Evolutionary conservation across 2,888 invertebrate species (phyloP).

Genomic region (Drosophila acutilabella): DNA sequence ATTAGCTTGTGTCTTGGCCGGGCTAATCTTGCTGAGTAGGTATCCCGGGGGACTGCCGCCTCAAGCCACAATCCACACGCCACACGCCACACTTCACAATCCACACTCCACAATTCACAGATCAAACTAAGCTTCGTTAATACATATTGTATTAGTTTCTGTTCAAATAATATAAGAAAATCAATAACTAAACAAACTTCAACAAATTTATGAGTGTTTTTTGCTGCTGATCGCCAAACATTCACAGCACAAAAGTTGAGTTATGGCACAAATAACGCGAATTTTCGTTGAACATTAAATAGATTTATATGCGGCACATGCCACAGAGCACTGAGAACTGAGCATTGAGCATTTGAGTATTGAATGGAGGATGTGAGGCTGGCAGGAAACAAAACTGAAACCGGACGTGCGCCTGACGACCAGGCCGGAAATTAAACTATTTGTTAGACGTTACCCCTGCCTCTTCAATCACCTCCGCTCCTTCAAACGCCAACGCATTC

Average conservation of each 20-base stretch:
- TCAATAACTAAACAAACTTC: conserved; percentile 34
- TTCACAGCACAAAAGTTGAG: conserved; percentile 39
- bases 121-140: conserved; percentile 53
- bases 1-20: conserved; percentile 63
- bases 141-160: conserved; percentile 56
- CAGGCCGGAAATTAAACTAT: conserved; percentile 78
- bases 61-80: not conserved
- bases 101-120: not conserved
- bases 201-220: conserved; percentile 10
- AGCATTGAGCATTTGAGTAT: conserved; percentile 1
- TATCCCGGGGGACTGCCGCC: conserved; percentile 8
- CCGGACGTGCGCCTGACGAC: conserved; percentile 69
- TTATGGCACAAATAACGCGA: conserved; percentile 32
- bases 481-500: not conserved
- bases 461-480: not conserved
- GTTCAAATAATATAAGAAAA: conserved; percentile 26
- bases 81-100: not conserved
- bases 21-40: conserved; percentile 42
- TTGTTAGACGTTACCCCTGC: conserved; percentile 45
- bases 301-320: conserved; percentile 56
- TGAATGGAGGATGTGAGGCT: conserved; percentile 7
- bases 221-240: conserved; percentile 32
- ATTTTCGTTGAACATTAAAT: conserved; percentile 40
- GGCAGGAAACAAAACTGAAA: conserved; percentile 77
- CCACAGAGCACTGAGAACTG: conserved; percentile 12